Conservation (phyloP, 2,113 vertebrate genomes). For the Thinocorus orbignyianus region DNA sequence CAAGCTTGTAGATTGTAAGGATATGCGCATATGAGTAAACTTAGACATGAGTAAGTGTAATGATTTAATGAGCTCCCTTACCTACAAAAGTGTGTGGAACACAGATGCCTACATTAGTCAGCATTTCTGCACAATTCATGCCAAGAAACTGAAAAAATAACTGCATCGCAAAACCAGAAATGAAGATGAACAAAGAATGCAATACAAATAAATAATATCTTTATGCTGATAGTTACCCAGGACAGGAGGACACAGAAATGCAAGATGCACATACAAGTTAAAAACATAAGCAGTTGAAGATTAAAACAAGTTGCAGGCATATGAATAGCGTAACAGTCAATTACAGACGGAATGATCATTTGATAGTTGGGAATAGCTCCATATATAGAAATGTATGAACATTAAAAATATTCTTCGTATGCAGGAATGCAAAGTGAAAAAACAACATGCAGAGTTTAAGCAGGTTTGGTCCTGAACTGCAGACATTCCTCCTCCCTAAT, state of each 20-base stretch:
- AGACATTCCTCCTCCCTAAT: neutral
- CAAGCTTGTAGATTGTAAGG: neutral
- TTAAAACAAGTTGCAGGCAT: neutral
- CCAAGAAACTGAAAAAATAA: neutral
- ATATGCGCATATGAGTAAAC: neutral
- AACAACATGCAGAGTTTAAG: neutral
- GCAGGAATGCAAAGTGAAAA: neutral
- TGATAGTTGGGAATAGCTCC: neutral
- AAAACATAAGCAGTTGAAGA: neutral
- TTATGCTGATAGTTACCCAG: neutral
- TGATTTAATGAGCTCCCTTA: neutral
- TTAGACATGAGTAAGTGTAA: neutral
- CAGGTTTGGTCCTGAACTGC: neutral
- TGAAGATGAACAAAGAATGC: neutral
- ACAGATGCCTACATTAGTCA: neutral
- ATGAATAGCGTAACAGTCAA: neutral
- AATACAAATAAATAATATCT: neutral
- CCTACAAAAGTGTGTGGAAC: neutral
- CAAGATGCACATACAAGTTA: neutral
- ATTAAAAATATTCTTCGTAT: neutral
- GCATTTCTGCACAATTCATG: neutral
- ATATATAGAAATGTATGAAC: neutral
- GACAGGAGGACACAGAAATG: neutral
- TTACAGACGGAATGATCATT: neutral
- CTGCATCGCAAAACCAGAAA: neutral